phyloP scores from a whole-genome alignment of 1,140 invertebrate genomes.

The Temnothorax nylanderi region DNA sequence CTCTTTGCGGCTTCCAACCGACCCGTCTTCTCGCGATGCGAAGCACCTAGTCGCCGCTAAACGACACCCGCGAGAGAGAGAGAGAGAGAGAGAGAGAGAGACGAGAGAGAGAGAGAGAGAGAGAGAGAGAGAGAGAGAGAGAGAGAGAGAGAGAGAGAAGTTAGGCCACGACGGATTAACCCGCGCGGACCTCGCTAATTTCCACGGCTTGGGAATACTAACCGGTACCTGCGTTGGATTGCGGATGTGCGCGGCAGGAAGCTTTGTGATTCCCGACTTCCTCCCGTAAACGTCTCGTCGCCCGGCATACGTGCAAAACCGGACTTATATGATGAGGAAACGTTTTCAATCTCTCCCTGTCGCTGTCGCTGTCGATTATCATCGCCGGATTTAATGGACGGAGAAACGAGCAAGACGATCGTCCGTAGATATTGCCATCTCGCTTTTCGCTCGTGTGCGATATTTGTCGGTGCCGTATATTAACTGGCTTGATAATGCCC shows the following conservation, averaged over 20 bases:
- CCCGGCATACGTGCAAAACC: conserved; percentile 15
- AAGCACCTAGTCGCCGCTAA: conserved; percentile 25
- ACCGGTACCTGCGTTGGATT: conserved; percentile 40
- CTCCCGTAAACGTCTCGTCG: conserved; percentile 38
- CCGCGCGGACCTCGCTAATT: conserved; percentile 63
- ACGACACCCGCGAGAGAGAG: neutral
- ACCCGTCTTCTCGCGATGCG: conserved; percentile 7
- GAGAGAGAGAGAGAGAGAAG: conserved; percentile 13
- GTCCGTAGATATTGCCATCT: conserved; percentile 18
- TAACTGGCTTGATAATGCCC: neutral
- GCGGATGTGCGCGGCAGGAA: conserved; percentile 34
- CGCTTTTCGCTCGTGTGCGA: conserved; percentile 6
- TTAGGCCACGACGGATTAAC: conserved; percentile 49
- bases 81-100: conserved; percentile 15
- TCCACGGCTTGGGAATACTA: conserved; percentile 62
- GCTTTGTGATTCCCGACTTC: conserved; percentile 45
- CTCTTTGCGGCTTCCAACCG: conserved; percentile 2
- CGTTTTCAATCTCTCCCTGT: conserved; percentile 53
- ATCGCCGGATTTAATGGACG: conserved; percentile 32
- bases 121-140: conserved; percentile 13
- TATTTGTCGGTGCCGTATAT: neutral
- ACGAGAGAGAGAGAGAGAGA: neutral
- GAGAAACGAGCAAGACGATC: conserved; percentile 17
- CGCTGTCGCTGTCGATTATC: conserved; percentile 48
- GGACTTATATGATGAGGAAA: conserved; percentile 33